Conservation (phyloP, 2,888 invertebrate genomes). For the Eristalinus sepulchralis region DNA sequence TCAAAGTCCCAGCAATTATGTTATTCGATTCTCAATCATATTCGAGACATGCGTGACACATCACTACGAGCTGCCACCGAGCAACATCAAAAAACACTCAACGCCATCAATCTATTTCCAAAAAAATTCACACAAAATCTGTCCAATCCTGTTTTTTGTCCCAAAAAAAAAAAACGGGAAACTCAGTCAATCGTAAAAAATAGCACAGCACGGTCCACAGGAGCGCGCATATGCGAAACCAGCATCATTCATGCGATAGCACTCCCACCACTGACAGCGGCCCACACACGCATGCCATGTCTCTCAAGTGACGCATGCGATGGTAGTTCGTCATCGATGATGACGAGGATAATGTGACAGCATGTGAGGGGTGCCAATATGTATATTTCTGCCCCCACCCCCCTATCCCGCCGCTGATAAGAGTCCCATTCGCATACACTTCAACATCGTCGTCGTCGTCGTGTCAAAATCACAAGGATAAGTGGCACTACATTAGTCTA, state of each 20-base stretch:
- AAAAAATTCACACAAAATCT: constrained; percentile 5
- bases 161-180: constrained; percentile 12
- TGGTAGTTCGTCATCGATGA: constrained; percentile 53
- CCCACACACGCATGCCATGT: constrained; percentile 19
- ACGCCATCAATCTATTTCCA: constrained; percentile 59
- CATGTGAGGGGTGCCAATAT: constrained; percentile 59
- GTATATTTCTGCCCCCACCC: constrained; percentile 25
- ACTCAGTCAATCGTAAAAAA: constrained; percentile 52
- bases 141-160: constrained; percentile 38
- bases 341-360: constrained; percentile 68
- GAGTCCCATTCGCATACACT: constrained; percentile 45
- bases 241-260: constrained; percentile 46
- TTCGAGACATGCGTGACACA: constrained; percentile 43
- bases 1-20: neutral
- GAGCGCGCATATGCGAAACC: constrained; percentile 14
- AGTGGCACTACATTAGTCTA: constrained; percentile 71
- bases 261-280: constrained; percentile 12
- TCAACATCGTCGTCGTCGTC: constrained; percentile 62
- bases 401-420: neutral
- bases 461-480: constrained; percentile 66
- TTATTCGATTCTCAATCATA: constrained; percentile 49
- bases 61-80: neutral
- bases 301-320: constrained; percentile 20
- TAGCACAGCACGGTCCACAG: constrained; percentile 16
- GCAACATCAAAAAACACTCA: constrained; percentile 61